phyloP scores from a whole-genome alignment of 92 coral and sea anemone genomes.

The Epizoanthus illoricatus region DNA sequence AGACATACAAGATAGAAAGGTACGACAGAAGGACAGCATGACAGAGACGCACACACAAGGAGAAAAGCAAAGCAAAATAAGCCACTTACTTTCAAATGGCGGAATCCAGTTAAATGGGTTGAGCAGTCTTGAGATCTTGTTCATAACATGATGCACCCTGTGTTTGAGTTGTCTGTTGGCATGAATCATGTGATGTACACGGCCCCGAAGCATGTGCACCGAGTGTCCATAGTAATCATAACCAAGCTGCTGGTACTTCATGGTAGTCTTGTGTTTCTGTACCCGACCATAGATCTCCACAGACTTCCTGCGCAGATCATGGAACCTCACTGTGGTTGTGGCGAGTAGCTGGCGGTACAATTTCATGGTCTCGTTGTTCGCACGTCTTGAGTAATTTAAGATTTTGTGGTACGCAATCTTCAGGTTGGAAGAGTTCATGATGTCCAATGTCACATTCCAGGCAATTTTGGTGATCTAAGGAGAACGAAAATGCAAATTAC shows the following conservation, averaged over 20 bases:
- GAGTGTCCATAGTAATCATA: conserved; percentile 67
- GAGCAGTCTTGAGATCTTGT: conserved; percentile 52
- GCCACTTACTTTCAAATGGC: conserved; percentile 92
- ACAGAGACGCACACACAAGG: background rate
- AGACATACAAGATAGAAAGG: background rate
- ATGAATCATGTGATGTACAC: conserved; percentile 62
- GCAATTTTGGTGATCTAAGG: conserved; percentile 34
- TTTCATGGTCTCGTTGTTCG: conserved; percentile 53
- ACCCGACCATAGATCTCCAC: conserved; percentile 56
- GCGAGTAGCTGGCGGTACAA: conserved; percentile 50
- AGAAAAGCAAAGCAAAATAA: background rate
- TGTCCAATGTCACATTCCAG: conserved; percentile 55
- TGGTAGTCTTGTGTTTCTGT: conserved; percentile 54
- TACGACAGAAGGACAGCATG: background rate
- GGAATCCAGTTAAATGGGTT: conserved; percentile 93
- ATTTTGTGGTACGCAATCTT: conserved; percentile 53
- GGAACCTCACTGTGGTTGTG: conserved; percentile 44
- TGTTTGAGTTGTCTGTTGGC: conserved; percentile 65
- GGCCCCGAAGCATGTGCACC: conserved; percentile 55
- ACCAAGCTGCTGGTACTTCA: conserved; percentile 52
- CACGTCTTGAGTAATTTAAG: conserved; percentile 51
- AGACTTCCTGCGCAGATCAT: conserved; percentile 53
- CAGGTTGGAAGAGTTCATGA: conserved; percentile 64
- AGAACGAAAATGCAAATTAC: background rate
- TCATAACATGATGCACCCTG: conserved; percentile 61